Evolutionary conservation across 2,113 vertebrate genomes (phyloP), one percentile per base, ranked within the genome.

Genomic region (Mastomys natalensis): DNA sequence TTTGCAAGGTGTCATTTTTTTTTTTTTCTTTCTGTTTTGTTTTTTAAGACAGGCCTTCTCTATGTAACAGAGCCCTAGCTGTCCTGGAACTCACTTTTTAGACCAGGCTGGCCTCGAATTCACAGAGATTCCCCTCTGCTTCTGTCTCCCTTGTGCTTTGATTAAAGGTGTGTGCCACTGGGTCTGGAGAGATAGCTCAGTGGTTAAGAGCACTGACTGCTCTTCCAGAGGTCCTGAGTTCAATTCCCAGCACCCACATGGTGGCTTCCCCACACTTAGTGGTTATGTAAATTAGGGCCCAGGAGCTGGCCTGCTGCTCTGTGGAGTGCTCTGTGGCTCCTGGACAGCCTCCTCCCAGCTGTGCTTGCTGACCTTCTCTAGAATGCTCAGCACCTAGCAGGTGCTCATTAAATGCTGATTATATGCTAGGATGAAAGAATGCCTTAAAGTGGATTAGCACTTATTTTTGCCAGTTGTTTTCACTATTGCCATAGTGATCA

Each of bases 391-490:
- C 37, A 43, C 12, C 37, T 48, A 16, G 40, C 16, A 53, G 64
- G 73, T 64, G 90, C 73, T 85, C 26, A 37, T 21, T 70, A 76
- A 40, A 21, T 17, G 40, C 1, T 40, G 26, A 9, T 72, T 78
- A 17, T 10, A 1, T 34, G 29, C 40, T 81, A 81, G 72, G 62
- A 88, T 74, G 51, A 77, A 94, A 78, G n/a, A 31, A 29, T 31
- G 22, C 22, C 51, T 7, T 77, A 68, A 72, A 96, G 70, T 24
- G 58, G 62, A 89, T 72, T 72, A 37, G 53, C 81, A 89, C 5
- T 31, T 45, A 2, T 34, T 64, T 88, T 88, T 62, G 43, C 76
- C 40, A 40, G 37, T 93, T 95, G 31, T 94, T 90, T 70, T 90
- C 45, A 5, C 86, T 34, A 11, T 72, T 73, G 37, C 70, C 16